Conservation (phyloP, 2,113 vertebrate genomes). For the Tragelaphus strepsiceros region DNA sequence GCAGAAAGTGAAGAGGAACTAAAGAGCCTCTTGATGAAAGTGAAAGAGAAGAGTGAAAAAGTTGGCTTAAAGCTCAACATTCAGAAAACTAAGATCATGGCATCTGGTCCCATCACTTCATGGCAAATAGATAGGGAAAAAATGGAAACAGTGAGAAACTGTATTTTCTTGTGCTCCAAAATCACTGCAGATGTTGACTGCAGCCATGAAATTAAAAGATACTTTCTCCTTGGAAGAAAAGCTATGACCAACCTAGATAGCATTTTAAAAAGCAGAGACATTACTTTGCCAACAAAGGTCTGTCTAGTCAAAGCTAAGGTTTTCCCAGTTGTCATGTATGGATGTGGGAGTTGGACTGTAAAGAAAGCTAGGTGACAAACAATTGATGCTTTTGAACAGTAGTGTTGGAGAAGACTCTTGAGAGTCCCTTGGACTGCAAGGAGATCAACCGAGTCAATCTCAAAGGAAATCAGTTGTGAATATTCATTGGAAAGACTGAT, state of each 20-base stretch:
- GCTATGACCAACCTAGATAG: background rate
- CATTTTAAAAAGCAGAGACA: background rate
- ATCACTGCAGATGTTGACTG: background rate
- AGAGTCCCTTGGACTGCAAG: background rate
- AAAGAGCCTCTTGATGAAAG: background rate
- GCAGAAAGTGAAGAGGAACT: background rate
- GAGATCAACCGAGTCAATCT: background rate
- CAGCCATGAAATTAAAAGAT: background rate
- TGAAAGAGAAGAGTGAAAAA: background rate
- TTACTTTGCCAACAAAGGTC: background rate
- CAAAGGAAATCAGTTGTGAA: background rate
- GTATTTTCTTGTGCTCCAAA: background rate
- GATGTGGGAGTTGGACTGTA: background rate
- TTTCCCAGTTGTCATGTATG: background rate
- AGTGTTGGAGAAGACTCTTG: background rate
- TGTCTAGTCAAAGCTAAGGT: background rate
- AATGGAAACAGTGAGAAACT: background rate
- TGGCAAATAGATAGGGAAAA: background rate
- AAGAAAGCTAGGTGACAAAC: background rate
- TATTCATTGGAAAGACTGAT: background rate
- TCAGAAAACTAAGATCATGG: background rate
- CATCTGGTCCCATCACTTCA: background rate
- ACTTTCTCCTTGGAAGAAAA: background rate
- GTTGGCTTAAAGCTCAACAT: background rate
- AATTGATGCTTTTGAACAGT: background rate